A percentile compares a stretch with the other conserved stretches of the same genome.
These are phyloP conservation scores for Leptarthrus brevirostris DNA, from an alignment of 2,888 invertebrate species.

Conservation along the genomic window DNA sequence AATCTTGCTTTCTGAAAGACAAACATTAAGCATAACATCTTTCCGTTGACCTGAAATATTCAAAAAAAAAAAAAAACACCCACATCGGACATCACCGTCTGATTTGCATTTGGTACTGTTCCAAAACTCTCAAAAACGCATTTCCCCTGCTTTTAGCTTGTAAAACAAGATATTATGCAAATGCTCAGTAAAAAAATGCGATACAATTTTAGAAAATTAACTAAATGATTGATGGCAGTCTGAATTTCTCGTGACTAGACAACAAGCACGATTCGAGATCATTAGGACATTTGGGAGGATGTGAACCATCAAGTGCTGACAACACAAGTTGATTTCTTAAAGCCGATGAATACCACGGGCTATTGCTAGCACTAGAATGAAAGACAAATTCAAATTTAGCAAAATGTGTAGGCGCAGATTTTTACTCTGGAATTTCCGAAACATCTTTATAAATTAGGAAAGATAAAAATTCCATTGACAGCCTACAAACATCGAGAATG, in stretches of 20 bases:
- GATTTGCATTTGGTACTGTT: not conserved
- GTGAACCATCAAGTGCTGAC: slow-evolving; percentile 15
- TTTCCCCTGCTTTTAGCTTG: not conserved
- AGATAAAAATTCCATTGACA: slow-evolving; percentile 35
- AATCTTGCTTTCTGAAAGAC: not conserved
- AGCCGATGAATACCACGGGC: not conserved
- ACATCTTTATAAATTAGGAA: slow-evolving; percentile 23
- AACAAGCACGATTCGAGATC: not conserved
- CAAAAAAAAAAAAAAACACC: no score
- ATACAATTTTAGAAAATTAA: not conserved
- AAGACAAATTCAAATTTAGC: slow-evolving; percentile 14
- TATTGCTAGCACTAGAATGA: not conserved
- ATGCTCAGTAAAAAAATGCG: not conserved
- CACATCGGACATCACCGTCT: no score
- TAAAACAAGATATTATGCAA: not conserved
- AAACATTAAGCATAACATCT: no score
- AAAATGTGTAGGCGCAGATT: slow-evolving; percentile 16
- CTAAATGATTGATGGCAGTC: slow-evolving; percentile 5
- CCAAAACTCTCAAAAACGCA: not conserved
- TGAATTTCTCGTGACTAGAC: not conserved
- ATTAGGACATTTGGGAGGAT: slow-evolving; percentile 4
- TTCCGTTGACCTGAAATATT: no score
- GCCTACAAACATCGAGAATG: no score
- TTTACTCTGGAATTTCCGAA: slow-evolving; percentile 13
- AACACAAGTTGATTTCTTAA: not conserved